Evolutionary conservation across 2,113 vertebrate genomes (phyloP).

Genomic region (Tiliqua scincoides): DNA sequence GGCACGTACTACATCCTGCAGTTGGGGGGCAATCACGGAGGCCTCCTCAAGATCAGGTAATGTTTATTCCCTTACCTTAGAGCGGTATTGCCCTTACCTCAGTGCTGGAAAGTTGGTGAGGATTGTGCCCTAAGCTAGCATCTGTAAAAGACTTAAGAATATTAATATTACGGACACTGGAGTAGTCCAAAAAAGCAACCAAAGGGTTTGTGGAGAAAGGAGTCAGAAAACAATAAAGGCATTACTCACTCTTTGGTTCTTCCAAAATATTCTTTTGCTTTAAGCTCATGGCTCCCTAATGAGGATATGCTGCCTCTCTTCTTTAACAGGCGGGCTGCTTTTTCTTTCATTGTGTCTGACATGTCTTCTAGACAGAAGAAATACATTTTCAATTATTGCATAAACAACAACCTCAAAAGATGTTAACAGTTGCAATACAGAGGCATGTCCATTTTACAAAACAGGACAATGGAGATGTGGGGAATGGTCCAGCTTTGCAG

Average conservation of each 20-base stretch:
- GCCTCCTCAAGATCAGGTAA: no score
- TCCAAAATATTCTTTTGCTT: conserved; percentile 63
- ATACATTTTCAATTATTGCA: not conserved
- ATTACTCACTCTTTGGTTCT: conserved; percentile 81
- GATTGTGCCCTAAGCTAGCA: no score
- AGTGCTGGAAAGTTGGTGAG: no score
- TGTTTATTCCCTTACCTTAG: no score
- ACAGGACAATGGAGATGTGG: no score
- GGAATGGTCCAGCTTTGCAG: no score
- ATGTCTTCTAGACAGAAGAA: conserved; percentile 57
- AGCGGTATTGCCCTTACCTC: no score
- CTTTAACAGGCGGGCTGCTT: conserved; percentile 60
- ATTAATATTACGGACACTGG: not conserved
- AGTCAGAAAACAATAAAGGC: not conserved
- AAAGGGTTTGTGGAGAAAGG: not conserved
- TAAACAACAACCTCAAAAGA: not conserved
- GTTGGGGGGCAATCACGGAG: no score
- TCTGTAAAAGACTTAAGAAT: not conserved
- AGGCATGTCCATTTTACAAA: not conserved
- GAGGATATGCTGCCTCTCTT: conserved; percentile 76
- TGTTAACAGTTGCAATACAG: not conserved
- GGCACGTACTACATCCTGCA: no score
- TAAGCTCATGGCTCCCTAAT: conserved; percentile 71
- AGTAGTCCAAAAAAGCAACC: not conserved
- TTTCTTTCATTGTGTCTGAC: conserved; percentile 76